These are phyloP conservation scores for Alosa alosa DNA, from an alignment of 2,113 vertebrate species.

Conservation along the genomic window DNA sequence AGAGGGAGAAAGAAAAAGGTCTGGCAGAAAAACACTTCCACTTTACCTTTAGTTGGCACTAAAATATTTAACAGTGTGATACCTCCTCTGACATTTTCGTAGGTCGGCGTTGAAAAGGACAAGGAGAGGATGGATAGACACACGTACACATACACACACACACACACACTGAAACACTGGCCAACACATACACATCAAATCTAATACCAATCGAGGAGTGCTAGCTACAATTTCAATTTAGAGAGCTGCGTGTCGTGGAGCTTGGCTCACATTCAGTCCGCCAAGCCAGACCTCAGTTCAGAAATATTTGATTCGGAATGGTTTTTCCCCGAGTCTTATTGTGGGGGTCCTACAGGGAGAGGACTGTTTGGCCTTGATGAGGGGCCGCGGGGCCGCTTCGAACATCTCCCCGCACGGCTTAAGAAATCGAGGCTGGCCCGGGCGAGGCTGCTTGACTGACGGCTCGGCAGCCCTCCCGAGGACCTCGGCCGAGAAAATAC, in stretches of 20 bases:
- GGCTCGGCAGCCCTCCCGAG: slow-evolving; percentile 36
- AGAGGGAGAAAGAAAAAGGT: slow-evolving; percentile 41
- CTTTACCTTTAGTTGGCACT: slow-evolving; percentile 70
- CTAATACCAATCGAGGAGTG: background rate
- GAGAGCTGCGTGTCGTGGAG: background rate
- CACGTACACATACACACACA: slow-evolving; percentile 25
- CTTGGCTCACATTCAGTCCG: background rate
- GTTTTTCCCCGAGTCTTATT: background rate
- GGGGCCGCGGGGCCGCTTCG: background rate
- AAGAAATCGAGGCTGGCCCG: slow-evolving; percentile 17
- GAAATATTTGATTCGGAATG: slow-evolving; percentile 7
- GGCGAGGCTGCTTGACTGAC: background rate
- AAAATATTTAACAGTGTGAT: slow-evolving; percentile 69
- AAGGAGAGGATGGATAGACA: slow-evolving; percentile 51
- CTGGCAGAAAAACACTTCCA: slow-evolving; percentile 73
- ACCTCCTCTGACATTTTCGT: slow-evolving; percentile 67
- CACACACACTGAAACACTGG: background rate
- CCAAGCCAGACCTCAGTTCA: background rate
- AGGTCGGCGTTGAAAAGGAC: slow-evolving; percentile 50
- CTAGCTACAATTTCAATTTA: background rate
- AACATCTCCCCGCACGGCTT: slow-evolving; percentile 4
- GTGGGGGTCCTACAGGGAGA: background rate
- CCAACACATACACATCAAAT: background rate
- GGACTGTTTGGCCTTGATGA: slow-evolving; percentile 11
- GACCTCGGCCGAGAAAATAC: slow-evolving; percentile 40